Evolutionary conservation across 2,888 invertebrate genomes (phyloP).

Genomic region (Gymnosoma rotundatum): DNA sequence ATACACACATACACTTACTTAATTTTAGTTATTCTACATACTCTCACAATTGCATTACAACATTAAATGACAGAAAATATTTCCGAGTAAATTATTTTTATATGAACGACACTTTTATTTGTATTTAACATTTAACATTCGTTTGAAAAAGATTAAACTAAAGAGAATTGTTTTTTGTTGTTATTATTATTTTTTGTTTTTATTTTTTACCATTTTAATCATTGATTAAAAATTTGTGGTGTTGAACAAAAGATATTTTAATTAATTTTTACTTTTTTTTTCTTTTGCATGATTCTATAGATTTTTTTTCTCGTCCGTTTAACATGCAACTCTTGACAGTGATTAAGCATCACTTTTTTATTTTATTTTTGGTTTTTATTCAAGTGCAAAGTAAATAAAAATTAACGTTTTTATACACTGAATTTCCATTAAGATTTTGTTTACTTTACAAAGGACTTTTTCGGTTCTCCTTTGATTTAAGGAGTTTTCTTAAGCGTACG

Average conservation of each 20-base stretch:
- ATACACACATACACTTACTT: background rate
- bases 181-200: background rate
- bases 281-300: background rate
- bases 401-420: constrained; percentile 20
- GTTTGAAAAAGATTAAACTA: background rate
- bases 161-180: constrained; percentile 9
- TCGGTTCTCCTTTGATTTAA: background rate
- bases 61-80: background rate
- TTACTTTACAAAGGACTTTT: constrained; percentile 24
- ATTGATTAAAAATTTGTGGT: constrained; percentile 62
- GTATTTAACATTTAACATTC: background rate
- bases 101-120: background rate
- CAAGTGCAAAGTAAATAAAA: constrained; percentile 45
- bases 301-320: background rate
- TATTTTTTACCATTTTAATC: constrained; percentile 29
- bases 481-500: background rate
- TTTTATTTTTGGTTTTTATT: background rate
- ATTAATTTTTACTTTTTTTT: constrained; percentile 55
- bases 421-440: constrained; percentile 38
- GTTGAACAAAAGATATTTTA: constrained; percentile 54
- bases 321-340: constrained; percentile 29
- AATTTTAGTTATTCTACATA: background rate
- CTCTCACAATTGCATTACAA: background rate
- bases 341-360: constrained; percentile 20
- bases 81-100: background rate